Evolutionary conservation across 2,113 vertebrate genomes (phyloP).

Genomic region (Neoarius graeffei): DNA sequence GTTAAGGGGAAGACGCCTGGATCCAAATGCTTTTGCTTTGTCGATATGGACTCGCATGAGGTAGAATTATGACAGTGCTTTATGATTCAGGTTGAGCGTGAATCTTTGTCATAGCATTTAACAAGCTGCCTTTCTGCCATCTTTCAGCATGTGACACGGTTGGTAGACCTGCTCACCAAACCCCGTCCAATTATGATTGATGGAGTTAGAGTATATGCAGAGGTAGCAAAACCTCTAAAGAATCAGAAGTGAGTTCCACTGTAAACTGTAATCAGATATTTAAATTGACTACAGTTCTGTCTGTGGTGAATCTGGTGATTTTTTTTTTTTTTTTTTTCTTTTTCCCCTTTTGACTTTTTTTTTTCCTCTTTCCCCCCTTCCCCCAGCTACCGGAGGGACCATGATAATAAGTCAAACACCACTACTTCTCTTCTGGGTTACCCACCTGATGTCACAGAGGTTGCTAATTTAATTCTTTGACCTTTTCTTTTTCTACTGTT

Average conservation of each 20-base stretch:
- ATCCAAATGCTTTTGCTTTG: slow-evolving; percentile 89
- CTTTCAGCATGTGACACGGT: slow-evolving; percentile 86
- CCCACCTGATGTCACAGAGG: slow-evolving; percentile 67
- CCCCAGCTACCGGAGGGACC: slow-evolving; percentile 70
- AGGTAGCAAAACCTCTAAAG: slow-evolving; percentile 84
- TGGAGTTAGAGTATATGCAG: slow-evolving; percentile 88
- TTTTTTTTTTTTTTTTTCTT: background rate
- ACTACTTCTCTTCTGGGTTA: slow-evolving; percentile 64
- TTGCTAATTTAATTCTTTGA: slow-evolving; percentile 44
- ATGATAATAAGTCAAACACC: slow-evolving; percentile 67
- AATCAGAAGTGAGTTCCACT: slow-evolving; percentile 71
- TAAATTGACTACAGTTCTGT: background rate
- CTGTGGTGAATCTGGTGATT: background rate
- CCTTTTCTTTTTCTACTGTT: background rate
- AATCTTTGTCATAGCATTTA: background rate
- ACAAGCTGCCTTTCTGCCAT: background rate
- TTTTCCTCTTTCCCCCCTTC: slow-evolving; percentile 9
- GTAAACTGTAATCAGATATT: background rate
- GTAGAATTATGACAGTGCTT: slow-evolving; percentile 61
- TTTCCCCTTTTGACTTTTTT: background rate
- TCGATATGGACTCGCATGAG: slow-evolving; percentile 93
- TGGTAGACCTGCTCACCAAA: slow-evolving; percentile 90
- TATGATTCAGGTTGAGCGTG: background rate
- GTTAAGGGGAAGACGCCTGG: slow-evolving; percentile 88
- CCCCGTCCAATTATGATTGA: slow-evolving; percentile 90